These are phyloP conservation scores for Sycon ciliatum DNA, from an alignment of 37 sponge, comb jelly and placozoan species.

Conservation along the genomic window DNA sequence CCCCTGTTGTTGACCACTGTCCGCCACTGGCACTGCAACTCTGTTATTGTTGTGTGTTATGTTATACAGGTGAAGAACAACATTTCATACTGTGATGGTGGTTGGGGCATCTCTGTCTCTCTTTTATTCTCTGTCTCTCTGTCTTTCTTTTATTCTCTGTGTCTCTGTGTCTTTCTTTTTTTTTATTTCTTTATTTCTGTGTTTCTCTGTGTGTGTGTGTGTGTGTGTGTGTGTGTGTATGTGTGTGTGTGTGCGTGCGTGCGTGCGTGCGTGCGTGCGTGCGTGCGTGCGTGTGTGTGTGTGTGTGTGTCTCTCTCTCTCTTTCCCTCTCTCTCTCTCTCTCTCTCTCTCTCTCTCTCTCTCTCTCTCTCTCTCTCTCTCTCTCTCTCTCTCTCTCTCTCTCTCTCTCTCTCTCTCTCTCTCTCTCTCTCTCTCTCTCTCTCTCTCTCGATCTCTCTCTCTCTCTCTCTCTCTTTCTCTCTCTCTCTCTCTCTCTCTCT, in stretches of 20 bases:
- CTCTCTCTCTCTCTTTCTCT: not conserved
- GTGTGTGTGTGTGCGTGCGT: conserved; percentile 32
- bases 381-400: conserved; percentile 14
- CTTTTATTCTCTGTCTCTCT: not conserved
- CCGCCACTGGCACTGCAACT: too few relatives aligned
- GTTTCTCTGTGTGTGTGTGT: not conserved
- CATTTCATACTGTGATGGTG: too few relatives aligned
- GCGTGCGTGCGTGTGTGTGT: conserved; percentile 20
- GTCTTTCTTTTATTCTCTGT: not conserved
- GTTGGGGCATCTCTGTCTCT: too few relatives aligned
- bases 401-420: too few relatives aligned
- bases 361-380: conserved; percentile 16
- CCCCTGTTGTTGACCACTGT: too few relatives aligned
- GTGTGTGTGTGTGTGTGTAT: conserved; percentile 34
- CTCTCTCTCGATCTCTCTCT: not conserved
- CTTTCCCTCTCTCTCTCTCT: conserved; percentile 18
- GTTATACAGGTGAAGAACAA: too few relatives aligned
- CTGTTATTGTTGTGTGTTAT: too few relatives aligned
- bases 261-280: conserved; percentile 22
- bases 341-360: not conserved
- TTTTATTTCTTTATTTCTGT: not conserved
- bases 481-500: not conserved
- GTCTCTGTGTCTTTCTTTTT: not conserved
- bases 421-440: too few relatives aligned
- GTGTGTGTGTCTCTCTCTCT: not conserved